Evolutionary conservation across 2,888 invertebrate genomes (phyloP), one percentile per base, ranked within the genome.

Genomic region (Antheraea assamensis): DNA sequence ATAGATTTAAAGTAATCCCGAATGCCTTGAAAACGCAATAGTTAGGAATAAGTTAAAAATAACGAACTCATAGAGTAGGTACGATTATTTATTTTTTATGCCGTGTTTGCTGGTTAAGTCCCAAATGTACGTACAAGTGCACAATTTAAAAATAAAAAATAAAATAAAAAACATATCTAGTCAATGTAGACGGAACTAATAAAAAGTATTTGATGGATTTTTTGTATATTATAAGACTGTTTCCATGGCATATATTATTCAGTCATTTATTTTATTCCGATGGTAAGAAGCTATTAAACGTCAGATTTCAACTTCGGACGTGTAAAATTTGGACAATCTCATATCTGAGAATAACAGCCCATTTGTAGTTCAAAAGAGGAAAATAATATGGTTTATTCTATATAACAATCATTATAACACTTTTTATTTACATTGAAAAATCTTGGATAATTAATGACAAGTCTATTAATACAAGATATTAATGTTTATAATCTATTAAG

Each of bases 1-100:
- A 93, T 92, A 93, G 90, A 89, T 84, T 89, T 83, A 86, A 88
- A 76, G 78, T 58, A 79, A 85, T 85, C 86, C 82, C 84, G 83
- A 87, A 93, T 92, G 94, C 94, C 94, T 93, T 94, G 87, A 78
- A 82, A 90, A 89, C 83, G 92, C 93, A 93, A 93, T 93, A 93
- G 93, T 88, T 92, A 91, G 86, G 89, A 83, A 89, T 92, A 90
- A 83, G 90, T 92, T 93, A 85, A 88, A 85, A 79, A 77, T 80
- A 89, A 85, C 87, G 83, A 90, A 88, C 75, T 81, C 81, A 87
- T 88, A 90, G 88, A 92, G 88, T 88, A 88, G 61, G 30, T 30
- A 64, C 30, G 17, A 30, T 27, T 88, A 88, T 87, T 93, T 93
- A 92, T 93, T 93, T 92, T 92, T 87, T 85, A 89, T 85, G 85